Base-by-base conservation (phyloP, 2,113 vertebrate species). In the Calyptommatus sinebrachiatus region DNA sequence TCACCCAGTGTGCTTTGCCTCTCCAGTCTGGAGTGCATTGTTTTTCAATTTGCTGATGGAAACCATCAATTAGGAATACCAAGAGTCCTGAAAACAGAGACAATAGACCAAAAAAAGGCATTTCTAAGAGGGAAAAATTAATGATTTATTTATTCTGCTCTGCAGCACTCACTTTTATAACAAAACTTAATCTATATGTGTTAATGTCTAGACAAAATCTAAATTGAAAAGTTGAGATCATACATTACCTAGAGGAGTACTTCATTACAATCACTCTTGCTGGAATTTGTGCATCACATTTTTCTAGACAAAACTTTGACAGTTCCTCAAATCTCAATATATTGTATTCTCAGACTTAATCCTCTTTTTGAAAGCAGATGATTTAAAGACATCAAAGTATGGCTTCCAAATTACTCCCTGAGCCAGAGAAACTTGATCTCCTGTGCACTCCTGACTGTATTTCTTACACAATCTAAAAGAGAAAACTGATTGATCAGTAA, bases 11-110 rank as follows among this genome's bases (percentile, higher is more conserved):
- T 91, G 84, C 82, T 93, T 95, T 91, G 93, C 88, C 91, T 91
- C 79, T 57, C 74, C 85, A 1, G 85, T 85, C 83, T 91, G 78
- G 81, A 90, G 79, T 87, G 76, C 86, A 90, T 91, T 91, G 83
- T 66, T 90, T 93, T 95, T 89, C 92, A 91, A 93, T 93, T 93
- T 94, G 88, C 77, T 87, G 89, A 89, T 88, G 80, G 83, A 94
- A 93, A 71, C 83, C 80, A 89, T 94, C 90, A 93, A 92, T 94
- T 93, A 92, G 81, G 90, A 92, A 92, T 88, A 90, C 84, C 77
- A 80, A 66, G 84, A 90, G 80, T 91, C 86, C n/a, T 86, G 83
- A 91, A 80, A 71, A 87, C 86, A 90, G 85, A 0, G 5, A 84
- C 78, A 89, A 85, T 79, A 85, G 78, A 79, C 82, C 35, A 41